Evolutionary conservation across 2,888 invertebrate genomes (phyloP), one percentile per base, ranked within the genome.

Genomic region (Drosophila rubida): DNA sequence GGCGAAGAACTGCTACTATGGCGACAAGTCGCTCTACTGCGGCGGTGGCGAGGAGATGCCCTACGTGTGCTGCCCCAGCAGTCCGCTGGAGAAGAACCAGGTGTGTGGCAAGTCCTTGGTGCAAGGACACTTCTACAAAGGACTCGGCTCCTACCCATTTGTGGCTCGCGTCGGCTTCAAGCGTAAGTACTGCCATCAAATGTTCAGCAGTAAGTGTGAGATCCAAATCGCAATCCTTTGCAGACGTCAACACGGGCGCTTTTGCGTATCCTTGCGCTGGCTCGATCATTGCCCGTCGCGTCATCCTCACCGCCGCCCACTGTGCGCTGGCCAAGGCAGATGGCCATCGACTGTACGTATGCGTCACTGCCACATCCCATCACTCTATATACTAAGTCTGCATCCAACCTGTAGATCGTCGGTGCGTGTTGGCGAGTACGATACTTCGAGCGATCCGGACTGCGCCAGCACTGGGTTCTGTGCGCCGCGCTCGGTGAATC

Each of bases 281-380:
- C 2, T 95, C 95, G 0, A 95, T 96, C 16, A 94, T 96, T 55
- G 93, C 93, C 0, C 93, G 93, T 5, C 90, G 92, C n/a, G 91
- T 92, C 92, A 93, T 96, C 37, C 90, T 96, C 32, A 96, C 96
- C 0, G 96, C 96, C 0, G 96, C 96, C 0, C 96, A 96, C 85
- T 96, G 96, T 88, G 96, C 96, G 1, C 90, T 96, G 54, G 96
- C 96, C 0, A 95, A 95, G 89, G 95, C 95, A 8, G 94, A 95
- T 53, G 95, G 95, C 78, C 96, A 95, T 88, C 95, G 95, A 91
- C 90, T 96, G 96, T 96, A 92, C 94, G 95, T 93, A 65, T 16
- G 4, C 16, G 1, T 3, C n/a, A n/a, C n/a, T n/a, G n/a, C n/a
- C n/a, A 7, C 0, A 16, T 19, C 19, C 3, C 0, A 37, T 7